phyloP scores from a whole-genome alignment of 2,113 vertebrate species.

The Microcebus lehilahytsara region DNA sequence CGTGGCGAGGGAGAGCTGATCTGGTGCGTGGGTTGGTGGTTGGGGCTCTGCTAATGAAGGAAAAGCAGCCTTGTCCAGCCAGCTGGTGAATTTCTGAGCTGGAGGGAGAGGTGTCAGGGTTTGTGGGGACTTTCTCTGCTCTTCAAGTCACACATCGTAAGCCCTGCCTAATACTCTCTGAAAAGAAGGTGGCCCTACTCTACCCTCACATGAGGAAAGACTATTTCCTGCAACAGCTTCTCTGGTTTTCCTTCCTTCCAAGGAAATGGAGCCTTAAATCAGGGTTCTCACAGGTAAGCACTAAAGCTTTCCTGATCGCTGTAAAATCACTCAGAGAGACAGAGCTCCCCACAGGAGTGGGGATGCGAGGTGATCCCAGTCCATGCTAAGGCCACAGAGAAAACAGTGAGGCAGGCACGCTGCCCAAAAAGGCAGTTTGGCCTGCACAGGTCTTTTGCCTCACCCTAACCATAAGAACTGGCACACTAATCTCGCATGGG shows the following conservation, averaged over 20 bases:
- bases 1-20: fast-evolving
- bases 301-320: neutral
- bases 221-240: neutral
- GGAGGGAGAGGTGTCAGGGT: neutral
- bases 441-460: neutral
- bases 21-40: neutral
- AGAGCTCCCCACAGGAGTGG: neutral
- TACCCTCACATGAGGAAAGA: fast-evolving
- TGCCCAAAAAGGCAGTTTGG: neutral
- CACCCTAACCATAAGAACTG: neutral
- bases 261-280: neutral
- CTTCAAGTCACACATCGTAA: neutral
- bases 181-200: neutral
- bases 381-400: neutral
- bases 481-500: neutral
- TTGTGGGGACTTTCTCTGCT: neutral
- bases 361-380: neutral
- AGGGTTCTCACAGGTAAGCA: neutral
- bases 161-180: neutral
- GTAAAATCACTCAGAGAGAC: neutral
- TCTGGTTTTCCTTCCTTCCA: neutral
- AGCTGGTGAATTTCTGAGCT: neutral
- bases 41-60: neutral
- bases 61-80: neutral
- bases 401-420: neutral